Conservation (phyloP, 2,888 invertebrate species). For the Encarsia formosa region DNA sequence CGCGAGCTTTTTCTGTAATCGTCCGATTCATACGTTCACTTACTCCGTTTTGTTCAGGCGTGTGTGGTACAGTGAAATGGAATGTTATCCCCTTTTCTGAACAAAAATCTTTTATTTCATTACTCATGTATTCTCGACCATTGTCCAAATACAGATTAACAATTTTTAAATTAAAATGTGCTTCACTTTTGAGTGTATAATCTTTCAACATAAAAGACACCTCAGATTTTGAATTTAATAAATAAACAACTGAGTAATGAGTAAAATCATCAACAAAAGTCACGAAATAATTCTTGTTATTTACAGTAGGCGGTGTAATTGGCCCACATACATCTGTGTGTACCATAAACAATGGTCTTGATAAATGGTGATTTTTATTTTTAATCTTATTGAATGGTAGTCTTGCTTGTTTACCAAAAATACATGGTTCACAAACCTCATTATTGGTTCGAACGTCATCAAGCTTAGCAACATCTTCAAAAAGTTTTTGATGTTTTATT, state of each 20-base stretch:
- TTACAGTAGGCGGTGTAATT: too few species aligned
- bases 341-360: too few species aligned
- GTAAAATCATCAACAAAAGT: conserved; percentile 1
- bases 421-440: too few species aligned
- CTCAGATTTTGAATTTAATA: not conserved
- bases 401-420: too few species aligned
- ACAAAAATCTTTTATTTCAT: conserved; percentile 8
- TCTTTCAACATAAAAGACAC: not conserved
- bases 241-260: not conserved
- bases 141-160: not conserved
- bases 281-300: not conserved
- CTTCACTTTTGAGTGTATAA: not conserved
- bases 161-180: not conserved
- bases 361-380: too few species aligned
- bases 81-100: conserved; percentile 27
- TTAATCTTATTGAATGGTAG: too few species aligned
- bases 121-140: conserved; percentile 5
- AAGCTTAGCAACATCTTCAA: too few species aligned
- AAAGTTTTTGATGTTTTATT: too few species aligned
- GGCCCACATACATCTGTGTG: too few species aligned
- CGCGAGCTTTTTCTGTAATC: conserved; percentile 14
- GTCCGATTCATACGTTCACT: conserved; percentile 22
- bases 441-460: too few species aligned
- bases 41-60: conserved; percentile 20
- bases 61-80: conserved; percentile 15